Evolutionary conservation across 2,113 vertebrate species (phyloP), one percentile per base, ranked within the genome.

Genomic region (Mobula hypostoma): DNA sequence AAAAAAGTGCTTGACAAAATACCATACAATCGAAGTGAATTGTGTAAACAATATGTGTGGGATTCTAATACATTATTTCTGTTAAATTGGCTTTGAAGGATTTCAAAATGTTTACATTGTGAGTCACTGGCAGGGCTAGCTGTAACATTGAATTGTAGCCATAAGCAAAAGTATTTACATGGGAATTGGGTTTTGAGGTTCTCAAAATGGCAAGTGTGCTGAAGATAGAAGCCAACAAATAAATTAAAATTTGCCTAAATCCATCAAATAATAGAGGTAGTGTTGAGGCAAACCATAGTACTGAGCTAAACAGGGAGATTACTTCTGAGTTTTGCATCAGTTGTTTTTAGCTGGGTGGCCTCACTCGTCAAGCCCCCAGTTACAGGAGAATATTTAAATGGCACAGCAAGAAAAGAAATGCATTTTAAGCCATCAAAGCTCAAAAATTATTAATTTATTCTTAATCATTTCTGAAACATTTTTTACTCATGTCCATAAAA

Each of bases 331-430:
- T 99, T 99, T 99, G 99, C 98, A 99, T 99, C 99, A 98, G 97
- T 99, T 98, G 98, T 98, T 99, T 98, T 99, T 98, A 98, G 98
- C 98, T 96, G 98, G 99, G 98, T 99, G 99, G 98, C 98, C 98
- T 98, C 96, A 97, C 98, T 98, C 98, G 98, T 98, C 98, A 98
- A 98, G 96, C 96, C 96, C 96, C 97, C 96, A 96, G 98, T 99
- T 98, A 97, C 96, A 95, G 96, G 95, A 95, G 96, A 97, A 98
- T 97, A 97, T 98, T 99, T 98, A 98, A 98, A 98, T 97, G 96
- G 96, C 97, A 97, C 98, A 96, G 97, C 98, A 97, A 99, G 97
- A 98, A 98, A 98, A 98, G 97, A 97, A 98, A 98, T 97, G 98
- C 97, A 97, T 76, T 97, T 98, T 99, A 99, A 99, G 98, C 98